Evolutionary conservation across 2,797 vertebrate species (phyloP).

Genomic region (Dryobates pubescens): DNA sequence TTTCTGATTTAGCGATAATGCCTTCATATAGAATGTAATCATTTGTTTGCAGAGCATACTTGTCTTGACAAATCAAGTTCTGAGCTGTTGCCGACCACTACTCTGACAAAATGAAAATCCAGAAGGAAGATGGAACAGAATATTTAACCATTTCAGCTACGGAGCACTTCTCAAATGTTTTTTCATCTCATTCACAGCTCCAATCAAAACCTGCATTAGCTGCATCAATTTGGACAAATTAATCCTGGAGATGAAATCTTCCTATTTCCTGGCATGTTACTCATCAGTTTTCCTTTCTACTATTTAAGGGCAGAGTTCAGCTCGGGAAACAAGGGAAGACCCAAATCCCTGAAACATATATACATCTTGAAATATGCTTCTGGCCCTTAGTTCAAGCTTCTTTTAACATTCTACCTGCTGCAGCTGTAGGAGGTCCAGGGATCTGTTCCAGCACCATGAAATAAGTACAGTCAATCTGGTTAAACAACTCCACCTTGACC

Average conservation of each 20-base stretch:
- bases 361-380: neutral
- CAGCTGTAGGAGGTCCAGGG: neutral
- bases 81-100: slow-evolving; percentile 34
- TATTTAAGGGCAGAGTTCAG: neutral
- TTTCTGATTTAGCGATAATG: slow-evolving; percentile 71
- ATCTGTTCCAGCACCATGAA: neutral
- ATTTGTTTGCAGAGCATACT: slow-evolving; percentile 70
- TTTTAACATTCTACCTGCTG: neutral
- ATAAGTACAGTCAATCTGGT: neutral
- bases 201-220: neutral
- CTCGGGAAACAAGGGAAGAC: neutral
- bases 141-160: slow-evolving; percentile 35
- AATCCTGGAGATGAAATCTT: neutral
- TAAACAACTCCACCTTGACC: neutral
- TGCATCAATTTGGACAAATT: neutral
- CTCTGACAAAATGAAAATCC: slow-evolving; percentile 55
- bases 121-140: slow-evolving; percentile 31
- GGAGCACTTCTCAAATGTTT: neutral
- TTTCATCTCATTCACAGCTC: neutral
- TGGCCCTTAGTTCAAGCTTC: neutral
- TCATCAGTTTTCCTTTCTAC: neutral
- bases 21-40: slow-evolving; percentile 69
- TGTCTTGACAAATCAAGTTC: slow-evolving; percentile 72
- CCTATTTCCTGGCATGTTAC: neutral
- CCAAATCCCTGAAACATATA: neutral